Conservation (phyloP, 2,888 invertebrate genomes). For the Polydrusus tereticollis region DNA sequence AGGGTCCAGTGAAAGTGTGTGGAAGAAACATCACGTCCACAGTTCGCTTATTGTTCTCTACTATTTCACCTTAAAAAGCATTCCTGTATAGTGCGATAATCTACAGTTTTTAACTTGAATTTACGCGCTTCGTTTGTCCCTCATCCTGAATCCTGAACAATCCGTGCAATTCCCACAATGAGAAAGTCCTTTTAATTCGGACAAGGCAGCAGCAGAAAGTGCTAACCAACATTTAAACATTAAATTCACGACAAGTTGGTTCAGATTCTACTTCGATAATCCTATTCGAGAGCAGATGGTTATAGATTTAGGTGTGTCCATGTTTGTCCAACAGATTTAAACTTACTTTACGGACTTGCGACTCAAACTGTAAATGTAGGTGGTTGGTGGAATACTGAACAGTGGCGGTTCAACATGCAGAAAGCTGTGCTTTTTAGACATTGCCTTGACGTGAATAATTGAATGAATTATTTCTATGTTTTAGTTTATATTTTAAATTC, state of each 20-base stretch:
- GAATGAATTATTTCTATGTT: too few species aligned
- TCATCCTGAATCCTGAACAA: constrained; percentile 38
- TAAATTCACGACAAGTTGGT: constrained; percentile 64
- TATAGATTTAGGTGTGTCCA: constrained; percentile 68
- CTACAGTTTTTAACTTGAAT: constrained; percentile 14
- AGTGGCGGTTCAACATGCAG: constrained; percentile 20
- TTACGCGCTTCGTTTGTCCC: constrained; percentile 34
- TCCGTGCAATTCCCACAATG: constrained; percentile 47
- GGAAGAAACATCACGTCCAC: too few species aligned
- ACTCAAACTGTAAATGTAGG: constrained; percentile 59
- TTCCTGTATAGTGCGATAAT: not conserved
- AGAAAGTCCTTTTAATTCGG: constrained; percentile 54
- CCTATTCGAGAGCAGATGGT: constrained; percentile 64
- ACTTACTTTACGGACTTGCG: constrained; percentile 61
- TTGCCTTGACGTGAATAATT: too few species aligned
- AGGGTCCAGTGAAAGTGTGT: too few species aligned
- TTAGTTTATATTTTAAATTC: too few species aligned
- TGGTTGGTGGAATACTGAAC: constrained; percentile 53
- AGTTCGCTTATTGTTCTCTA: too few species aligned
- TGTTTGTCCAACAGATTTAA: constrained; percentile 68
- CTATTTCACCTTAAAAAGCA: too few species aligned
- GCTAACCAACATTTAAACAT: constrained; percentile 60
- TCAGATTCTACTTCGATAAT: constrained; percentile 66
- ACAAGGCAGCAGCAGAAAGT: constrained; percentile 50
- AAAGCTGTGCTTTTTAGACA: too few species aligned